Conservation (phyloP, 2,888 invertebrate species). For the Drosophila helvetica region DNA sequence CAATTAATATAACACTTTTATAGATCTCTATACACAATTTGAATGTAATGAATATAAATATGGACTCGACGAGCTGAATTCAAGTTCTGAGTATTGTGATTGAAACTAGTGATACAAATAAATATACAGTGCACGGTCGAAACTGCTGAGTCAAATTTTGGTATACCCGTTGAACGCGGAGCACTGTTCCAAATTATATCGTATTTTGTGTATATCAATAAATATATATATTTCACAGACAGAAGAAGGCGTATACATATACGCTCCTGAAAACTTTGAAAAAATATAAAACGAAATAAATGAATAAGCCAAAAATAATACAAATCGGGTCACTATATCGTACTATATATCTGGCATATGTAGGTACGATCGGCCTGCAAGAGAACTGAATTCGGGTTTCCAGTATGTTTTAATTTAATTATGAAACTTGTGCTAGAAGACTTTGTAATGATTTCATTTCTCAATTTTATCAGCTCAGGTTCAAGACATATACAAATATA, state of each 20-base stretch:
- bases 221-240: neutral
- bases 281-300: neutral
- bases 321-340: neutral
- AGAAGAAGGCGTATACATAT: neutral
- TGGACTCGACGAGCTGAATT: neutral
- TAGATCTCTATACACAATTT: neutral
- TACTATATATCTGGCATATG: neutral
- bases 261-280: neutral
- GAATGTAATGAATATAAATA: neutral
- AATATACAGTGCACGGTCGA: neutral
- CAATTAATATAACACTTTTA: neutral
- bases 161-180: no score
- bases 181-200: neutral
- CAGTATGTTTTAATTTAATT: neutral
- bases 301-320: neutral
- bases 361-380: neutral
- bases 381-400: neutral
- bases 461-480: neutral
- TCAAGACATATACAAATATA: neutral
- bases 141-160: neutral
- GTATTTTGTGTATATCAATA: neutral
- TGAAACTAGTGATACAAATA: neutral
- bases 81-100: neutral
- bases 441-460: neutral
- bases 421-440: neutral